Conservation (phyloP, 1,140 invertebrate genomes). For the Bombus waltoni region DNA sequence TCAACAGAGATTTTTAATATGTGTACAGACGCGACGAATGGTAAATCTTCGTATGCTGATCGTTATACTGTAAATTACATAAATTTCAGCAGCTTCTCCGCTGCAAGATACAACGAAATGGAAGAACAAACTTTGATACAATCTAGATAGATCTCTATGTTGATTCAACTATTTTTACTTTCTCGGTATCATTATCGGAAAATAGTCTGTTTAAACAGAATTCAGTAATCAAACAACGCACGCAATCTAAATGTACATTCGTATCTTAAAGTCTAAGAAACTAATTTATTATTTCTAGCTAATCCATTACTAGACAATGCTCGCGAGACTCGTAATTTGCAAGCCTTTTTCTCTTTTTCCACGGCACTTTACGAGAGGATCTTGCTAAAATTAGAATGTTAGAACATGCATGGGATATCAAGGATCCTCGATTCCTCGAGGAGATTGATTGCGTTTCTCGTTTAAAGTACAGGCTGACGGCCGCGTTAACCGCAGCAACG, state of each 20-base stretch:
- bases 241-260: no score
- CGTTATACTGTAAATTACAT: no score
- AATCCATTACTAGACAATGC: neutral
- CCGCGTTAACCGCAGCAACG: slow-evolving; percentile 51
- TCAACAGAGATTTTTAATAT: no score
- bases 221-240: neutral
- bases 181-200: neutral
- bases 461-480: slow-evolving; percentile 43
- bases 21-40: no score
- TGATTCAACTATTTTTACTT: no score
- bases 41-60: no score
- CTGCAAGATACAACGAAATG: no score
- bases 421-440: slow-evolving; percentile 28
- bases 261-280: no score
- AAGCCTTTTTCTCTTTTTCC: neutral
- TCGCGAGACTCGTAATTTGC: neutral
- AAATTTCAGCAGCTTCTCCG: no score
- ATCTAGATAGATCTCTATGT: no score
- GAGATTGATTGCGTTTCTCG: slow-evolving; percentile 56
- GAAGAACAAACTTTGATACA: no score
- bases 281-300: no score
- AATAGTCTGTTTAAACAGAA: neutral
- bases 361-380: neutral
- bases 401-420: neutral
- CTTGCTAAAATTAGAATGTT: slow-evolving; percentile 31